Base-by-base conservation (phyloP, 2,888 invertebrate species). In the Apoda limacodes region DNA sequence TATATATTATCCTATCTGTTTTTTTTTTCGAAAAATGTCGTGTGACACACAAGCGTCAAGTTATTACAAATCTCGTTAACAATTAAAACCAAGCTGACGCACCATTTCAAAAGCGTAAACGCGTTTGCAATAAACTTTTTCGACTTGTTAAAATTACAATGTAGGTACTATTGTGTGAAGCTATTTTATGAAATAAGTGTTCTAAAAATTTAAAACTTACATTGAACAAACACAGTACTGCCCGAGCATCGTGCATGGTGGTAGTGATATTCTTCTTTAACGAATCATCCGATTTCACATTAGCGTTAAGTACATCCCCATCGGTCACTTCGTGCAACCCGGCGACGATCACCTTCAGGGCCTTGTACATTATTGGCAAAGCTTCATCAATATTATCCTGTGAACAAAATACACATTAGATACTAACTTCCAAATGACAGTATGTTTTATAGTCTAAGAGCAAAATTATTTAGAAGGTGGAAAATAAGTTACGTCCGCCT, bases 281-380 rank as follows among this genome's bases (percentile, higher is more conserved):
- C 9, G 35, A 41, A 29, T 52, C 59, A 22, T 72, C 69, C 7
- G 54, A 37, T 28, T 46, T 42, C 32, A 64, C 54, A 27, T 59
- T 75, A 7, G 5, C 17, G 50, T 72, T 53, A 11, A 65, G 65
- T 29, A 80, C 50, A 25, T 84, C 78, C 12, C 84, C 74, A 41
- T 84, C 82, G 45, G 88, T 86, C 62, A 89, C 82, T 48, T 86
- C 85, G 50, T 90, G 85, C 34, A 90, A 55, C 14, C 86, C 88
- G 4, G 89, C 88, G 2, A 89, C 88, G 38, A 87, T 82, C 70
- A 83, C 85, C 64, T 91, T 90, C 58, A 91, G 69, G 42, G 83
- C 84, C 50, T 85, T 83, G 67, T 87, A 89, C 54, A 86, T 81
- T 32, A 83, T 69, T 29, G 85, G 75, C 46, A 90, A 63, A n/a